These are phyloP conservation scores for Ceratina calcarata DNA, from an alignment of 1,140 invertebrate species.

Conservation along the genomic window DNA sequence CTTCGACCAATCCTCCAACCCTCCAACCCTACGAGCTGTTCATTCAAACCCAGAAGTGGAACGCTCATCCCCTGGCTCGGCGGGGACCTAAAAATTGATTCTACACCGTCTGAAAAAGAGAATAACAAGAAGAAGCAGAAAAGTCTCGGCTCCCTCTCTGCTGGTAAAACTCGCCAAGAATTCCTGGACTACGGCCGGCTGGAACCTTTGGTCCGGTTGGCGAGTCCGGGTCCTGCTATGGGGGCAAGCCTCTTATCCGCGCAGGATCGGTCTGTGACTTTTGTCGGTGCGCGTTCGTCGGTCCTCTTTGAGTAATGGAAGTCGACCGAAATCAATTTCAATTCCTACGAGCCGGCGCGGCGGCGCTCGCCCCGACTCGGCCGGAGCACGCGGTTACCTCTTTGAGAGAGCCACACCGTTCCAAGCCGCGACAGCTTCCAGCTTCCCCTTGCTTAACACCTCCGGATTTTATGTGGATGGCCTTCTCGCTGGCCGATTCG, in stretches of 20 bases:
- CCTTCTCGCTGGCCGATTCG: constrained; percentile 13
- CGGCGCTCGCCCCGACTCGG: constrained; percentile 5
- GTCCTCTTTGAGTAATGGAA: constrained; percentile 74
- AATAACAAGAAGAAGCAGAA: constrained; percentile 24
- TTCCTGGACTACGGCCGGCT: constrained; percentile 64
- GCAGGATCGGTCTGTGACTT: constrained; percentile 71
- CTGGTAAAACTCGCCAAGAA: constrained; percentile 73
- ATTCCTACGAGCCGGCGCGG: constrained; percentile 62
- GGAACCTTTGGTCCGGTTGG: constrained; percentile 51
- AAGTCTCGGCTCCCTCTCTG: constrained; percentile 59
- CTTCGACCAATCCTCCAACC: no score
- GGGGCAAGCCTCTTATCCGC: constrained; percentile 66
- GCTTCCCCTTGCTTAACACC: constrained; percentile 57
- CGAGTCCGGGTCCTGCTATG: constrained; percentile 53
- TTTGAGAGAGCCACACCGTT: constrained; percentile 36
- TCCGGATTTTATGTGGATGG: constrained; percentile 47
- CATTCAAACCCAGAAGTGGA: no score
- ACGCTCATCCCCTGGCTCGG: no score
- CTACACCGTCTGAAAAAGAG: constrained; percentile 5
- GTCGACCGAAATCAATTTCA: constrained; percentile 74
- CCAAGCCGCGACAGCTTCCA: constrained; percentile 19
- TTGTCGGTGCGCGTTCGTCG: constrained; percentile 70
- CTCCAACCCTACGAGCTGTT: no score
- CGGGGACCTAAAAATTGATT: constrained; percentile 31
- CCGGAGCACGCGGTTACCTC: constrained; percentile 42